A percentile compares a stretch with the other conserved stretches of the same genome.
phyloP scores from a whole-genome alignment of 2,113 vertebrate genomes.

The Oenanthe melanoleuca region DNA sequence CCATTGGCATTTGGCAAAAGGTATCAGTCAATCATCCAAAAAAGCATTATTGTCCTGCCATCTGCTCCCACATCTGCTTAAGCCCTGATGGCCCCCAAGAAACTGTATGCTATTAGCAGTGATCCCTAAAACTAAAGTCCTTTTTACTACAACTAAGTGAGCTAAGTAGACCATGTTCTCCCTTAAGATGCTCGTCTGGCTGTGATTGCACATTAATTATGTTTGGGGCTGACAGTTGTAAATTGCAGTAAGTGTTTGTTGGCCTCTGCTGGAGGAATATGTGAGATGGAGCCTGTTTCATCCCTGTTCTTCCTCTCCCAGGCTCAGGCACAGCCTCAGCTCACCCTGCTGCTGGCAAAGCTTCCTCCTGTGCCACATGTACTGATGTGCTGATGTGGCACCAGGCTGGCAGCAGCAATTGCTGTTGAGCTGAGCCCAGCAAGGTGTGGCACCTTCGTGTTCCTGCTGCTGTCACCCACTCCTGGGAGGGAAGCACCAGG shows the following conservation, averaged over 20 bases:
- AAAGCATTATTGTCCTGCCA: constrained; percentile 68
- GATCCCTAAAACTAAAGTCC: constrained; percentile 34
- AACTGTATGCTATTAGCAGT: constrained; percentile 28
- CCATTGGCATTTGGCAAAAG: constrained; percentile 59
- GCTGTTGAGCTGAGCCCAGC: background rate
- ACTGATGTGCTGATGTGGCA: background rate
- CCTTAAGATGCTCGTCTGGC: background rate
- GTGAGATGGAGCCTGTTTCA: background rate
- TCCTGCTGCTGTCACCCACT: background rate
- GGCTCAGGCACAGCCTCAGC: background rate
- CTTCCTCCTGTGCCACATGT: background rate
- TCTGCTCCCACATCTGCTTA: constrained; percentile 66
- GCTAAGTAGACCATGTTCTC: background rate
- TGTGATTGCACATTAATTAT: background rate
- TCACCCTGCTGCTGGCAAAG: background rate
- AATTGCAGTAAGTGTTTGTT: background rate
- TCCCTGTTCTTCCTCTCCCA: background rate
- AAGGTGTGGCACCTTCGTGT: background rate
- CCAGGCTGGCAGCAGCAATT: background rate
- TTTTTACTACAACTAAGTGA: background rate
- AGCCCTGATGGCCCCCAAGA: constrained; percentile 31
- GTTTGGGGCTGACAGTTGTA: background rate
- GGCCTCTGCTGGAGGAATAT: background rate
- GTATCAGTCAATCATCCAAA: constrained; percentile 57
- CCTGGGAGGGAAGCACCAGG: rapidly evolving